Percentiles rank a stretch among this genome's conserved stretches.
Conservation (phyloP, 2,888 invertebrate genomes). For the Meliscaeva auricollis region DNA sequence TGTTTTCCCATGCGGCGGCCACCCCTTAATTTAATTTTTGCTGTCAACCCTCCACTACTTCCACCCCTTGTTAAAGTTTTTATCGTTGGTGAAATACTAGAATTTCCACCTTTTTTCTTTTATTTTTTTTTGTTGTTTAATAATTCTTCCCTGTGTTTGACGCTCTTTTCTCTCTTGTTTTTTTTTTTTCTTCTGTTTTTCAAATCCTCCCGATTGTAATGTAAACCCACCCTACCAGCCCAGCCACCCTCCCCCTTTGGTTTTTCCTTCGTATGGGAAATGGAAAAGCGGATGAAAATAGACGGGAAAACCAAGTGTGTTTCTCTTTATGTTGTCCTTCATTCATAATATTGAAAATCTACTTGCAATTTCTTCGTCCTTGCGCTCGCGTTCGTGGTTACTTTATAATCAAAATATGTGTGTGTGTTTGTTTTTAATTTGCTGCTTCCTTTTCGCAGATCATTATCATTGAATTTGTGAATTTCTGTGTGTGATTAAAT, state of each 20-base stretch:
- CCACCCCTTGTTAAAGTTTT: constrained; percentile 14
- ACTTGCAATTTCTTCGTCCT: constrained; percentile 44
- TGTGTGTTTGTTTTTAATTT: constrained; percentile 7
- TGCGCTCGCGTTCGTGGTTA: constrained; percentile 42
- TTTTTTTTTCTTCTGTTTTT: constrained; percentile 14
- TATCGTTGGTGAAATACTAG: constrained; percentile 45
- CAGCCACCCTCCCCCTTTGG: constrained; percentile 31
- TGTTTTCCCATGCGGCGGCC: constrained; percentile 66
- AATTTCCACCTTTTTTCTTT: constrained; percentile 23
- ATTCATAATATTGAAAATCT: constrained; percentile 68
- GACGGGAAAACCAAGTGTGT: constrained; percentile 61
- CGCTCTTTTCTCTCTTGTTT: constrained; percentile 37
- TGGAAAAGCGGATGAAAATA: constrained; percentile 63
- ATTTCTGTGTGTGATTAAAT: constrained; percentile 58
- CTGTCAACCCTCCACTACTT: constrained; percentile 17
- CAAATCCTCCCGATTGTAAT: constrained; percentile 30
- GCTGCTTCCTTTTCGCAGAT: constrained; percentile 37
- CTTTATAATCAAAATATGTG: too few relatives aligned
- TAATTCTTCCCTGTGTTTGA: constrained; percentile 43
- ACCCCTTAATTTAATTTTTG: constrained; percentile 54
- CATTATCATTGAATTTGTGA: constrained; percentile 46
- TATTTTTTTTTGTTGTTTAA: too few relatives aligned
- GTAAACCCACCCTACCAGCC: constrained; percentile 56
- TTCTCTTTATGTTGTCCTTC: constrained; percentile 64
- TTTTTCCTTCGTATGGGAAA: constrained; percentile 42